phyloP scores from a whole-genome alignment of 2,797 vertebrate species.

The Neosilurus mollespiculum region DNA sequence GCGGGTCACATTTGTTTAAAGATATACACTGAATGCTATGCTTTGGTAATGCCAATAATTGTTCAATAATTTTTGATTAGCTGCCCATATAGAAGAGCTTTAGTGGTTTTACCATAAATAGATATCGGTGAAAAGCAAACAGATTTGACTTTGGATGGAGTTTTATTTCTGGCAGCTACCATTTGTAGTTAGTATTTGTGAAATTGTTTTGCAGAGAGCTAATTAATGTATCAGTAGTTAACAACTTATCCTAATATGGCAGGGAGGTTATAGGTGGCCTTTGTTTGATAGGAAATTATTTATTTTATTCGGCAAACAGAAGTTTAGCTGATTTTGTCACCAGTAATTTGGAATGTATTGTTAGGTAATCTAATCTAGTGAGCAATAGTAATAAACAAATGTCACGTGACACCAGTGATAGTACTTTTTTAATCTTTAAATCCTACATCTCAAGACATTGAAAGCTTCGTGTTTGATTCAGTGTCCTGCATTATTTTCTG shows the following conservation, averaged over 20 bases:
- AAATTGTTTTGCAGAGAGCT: background rate
- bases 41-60: background rate
- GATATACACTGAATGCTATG: background rate
- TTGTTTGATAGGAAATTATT: background rate
- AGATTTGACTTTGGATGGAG: background rate
- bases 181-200: background rate
- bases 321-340: background rate
- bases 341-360: background rate
- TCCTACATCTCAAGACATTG: background rate
- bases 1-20: background rate
- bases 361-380: background rate
- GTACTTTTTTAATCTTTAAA: background rate
- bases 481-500: background rate
- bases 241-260: background rate
- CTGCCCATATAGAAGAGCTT: background rate
- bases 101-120: background rate
- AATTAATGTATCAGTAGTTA: background rate
- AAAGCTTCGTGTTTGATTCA: background rate
- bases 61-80: background rate
- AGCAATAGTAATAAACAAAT: background rate
- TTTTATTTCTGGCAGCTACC: background rate
- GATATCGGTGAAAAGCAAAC: background rate
- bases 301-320: background rate
- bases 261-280: background rate
- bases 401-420: background rate